A percentile compares a stretch with the other conserved stretches of the same genome.
phyloP scores from a whole-genome alignment of 2,113 vertebrate species.

The Athene cunicularia region DNA sequence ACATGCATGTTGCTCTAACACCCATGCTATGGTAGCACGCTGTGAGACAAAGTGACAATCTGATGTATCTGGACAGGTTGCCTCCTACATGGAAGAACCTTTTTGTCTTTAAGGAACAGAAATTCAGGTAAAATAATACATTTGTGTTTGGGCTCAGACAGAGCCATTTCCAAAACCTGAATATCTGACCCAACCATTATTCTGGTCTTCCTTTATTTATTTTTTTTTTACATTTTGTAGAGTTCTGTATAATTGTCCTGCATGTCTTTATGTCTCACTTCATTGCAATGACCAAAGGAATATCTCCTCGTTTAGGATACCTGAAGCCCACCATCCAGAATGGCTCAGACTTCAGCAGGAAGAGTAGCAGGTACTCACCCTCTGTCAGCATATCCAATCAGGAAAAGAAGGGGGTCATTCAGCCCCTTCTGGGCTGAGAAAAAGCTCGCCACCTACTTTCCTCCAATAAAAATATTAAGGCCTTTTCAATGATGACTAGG shows the following conservation, averaged over 20 bases:
- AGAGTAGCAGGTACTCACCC: not conserved
- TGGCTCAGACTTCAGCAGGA: not conserved
- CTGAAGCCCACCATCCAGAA: not conserved
- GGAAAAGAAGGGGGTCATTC: too few species aligned
- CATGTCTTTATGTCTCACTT: not conserved
- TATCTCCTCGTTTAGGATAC: not conserved
- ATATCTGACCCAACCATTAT: not conserved
- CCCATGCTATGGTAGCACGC: not conserved
- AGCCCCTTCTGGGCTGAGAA: not conserved
- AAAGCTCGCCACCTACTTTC: not conserved
- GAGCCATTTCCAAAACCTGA: not conserved
- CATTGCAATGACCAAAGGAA: not conserved
- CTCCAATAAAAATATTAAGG: not conserved
- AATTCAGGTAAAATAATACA: not conserved
- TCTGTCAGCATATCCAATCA: accelerated
- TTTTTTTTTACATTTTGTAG: not conserved
- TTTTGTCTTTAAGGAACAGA: not conserved
- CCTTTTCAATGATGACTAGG: not conserved
- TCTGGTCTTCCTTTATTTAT: not conserved
- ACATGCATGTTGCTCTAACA: not conserved
- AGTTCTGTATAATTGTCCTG: not conserved
- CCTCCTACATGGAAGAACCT: not conserved
- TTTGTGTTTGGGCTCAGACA: not conserved
- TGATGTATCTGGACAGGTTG: not conserved
- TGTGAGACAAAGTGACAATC: not conserved